Percentiles rank a stretch among this genome's conserved stretches.
Conservation (phyloP, 2,113 vertebrate species). For the Ramphastos sulfuratus region DNA sequence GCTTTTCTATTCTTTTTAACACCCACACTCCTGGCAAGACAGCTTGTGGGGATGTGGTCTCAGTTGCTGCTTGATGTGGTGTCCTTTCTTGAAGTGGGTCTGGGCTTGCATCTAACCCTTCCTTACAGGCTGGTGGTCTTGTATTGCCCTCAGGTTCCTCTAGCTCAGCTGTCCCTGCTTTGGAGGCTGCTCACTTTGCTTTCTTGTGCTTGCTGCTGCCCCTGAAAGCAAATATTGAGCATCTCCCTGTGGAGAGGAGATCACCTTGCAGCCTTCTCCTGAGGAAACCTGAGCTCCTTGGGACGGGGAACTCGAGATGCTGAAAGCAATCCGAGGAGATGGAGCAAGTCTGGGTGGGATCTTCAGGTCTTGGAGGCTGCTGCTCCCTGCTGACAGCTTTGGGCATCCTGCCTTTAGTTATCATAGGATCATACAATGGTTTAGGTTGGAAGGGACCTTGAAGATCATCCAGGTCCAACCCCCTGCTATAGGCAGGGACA, state of each 20-base stretch:
- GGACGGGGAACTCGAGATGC: neutral
- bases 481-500: no score
- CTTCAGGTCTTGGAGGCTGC: constrained; percentile 27
- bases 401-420: neutral
- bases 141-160: neutral
- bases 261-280: neutral
- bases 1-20: neutral
- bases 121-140: neutral
- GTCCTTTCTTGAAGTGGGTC: neutral
- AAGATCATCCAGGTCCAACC: no score
- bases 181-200: neutral
- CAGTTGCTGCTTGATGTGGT: neutral
- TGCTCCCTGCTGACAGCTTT: constrained; percentile 52
- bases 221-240: neutral
- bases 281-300: neutral
- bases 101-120: neutral
- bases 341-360: neutral
- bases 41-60: neutral
- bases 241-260: neutral
- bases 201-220: neutral
- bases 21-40: fast-evolving
- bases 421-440: no score
- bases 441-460: no score
- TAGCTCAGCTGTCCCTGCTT: neutral
- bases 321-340: neutral